Base-by-base conservation (phyloP, 2,113 vertebrate species). In the Chaetodon auriga region DNA sequence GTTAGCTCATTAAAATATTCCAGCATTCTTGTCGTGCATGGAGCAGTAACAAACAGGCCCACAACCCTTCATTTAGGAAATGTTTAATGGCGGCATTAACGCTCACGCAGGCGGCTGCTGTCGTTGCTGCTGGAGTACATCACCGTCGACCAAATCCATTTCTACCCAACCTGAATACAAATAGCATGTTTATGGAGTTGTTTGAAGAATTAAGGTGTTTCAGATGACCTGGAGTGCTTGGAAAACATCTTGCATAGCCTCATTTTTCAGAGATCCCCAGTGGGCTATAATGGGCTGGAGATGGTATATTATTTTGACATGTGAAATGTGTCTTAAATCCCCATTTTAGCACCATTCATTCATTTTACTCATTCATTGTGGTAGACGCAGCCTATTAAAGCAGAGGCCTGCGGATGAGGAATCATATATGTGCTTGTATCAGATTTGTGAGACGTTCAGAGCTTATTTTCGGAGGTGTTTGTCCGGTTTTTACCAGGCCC, bases 81-180 rank as follows among this genome's bases (percentile, higher is more conserved):
- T 88, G 84, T 86, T 89, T 90, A 91, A 92, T 88, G 89, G 75
- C 49, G 66, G 61, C 89, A 86, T 87, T 90, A 90, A 75, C 68
- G 53, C 61, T 72, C 55, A 23, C 49, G 61, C 41, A 66, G 85
- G 76, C 66, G 89, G 89, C 87, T 69, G 18, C 85, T 75, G 81
- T 76, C 81, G 16, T 49, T 46, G 64, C 65, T 54, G 80, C 79
- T 16, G 41, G 43, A 85, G 89, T 75, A 68, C 86, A 86, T 92
- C 83, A 84, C 63, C 53, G 6, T 1, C 19, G 71, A 78, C 83
- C 61, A 15, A 69, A 89, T 88, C 83, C 69, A 70, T 79, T 73
- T 38, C 68, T 15, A 86, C 69, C 49, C 38, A 38, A 43, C 16
- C 80, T 49, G 88, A 91, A 93, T 91, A 84, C 87, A 92, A 88